Percentiles rank a stretch among this genome's conserved stretches.
Conservation (phyloP, 2,797 vertebrate species). For the Pteropus rufus region DNA sequence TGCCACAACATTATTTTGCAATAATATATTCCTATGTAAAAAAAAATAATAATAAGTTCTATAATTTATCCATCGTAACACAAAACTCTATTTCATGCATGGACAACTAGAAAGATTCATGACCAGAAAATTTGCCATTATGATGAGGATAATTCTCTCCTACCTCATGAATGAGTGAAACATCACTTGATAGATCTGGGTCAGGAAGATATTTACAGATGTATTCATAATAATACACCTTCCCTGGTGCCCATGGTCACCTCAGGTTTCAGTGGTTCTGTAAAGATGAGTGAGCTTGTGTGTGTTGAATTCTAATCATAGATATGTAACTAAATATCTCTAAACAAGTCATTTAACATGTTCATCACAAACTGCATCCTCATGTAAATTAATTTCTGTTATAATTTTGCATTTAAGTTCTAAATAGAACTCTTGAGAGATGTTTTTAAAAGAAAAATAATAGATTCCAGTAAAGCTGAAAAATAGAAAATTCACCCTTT, state of each 20-base stretch:
- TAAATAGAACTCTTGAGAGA: neutral
- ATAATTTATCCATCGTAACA: slow-evolving; percentile 22
- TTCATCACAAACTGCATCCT: neutral
- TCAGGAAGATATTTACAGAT: slow-evolving; percentile 48
- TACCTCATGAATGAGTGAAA: neutral
- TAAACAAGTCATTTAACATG: neutral
- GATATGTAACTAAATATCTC: neutral
- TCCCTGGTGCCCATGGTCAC: neutral
- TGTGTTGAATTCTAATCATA: neutral
- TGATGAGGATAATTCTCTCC: neutral
- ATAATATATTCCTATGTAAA: slow-evolving; percentile 31
- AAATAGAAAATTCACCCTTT: neutral
- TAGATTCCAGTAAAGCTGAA: neutral
- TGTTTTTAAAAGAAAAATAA: neutral
- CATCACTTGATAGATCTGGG: neutral
- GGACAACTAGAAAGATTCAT: slow-evolving; percentile 40
- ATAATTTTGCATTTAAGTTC: neutral
- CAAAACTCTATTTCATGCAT: slow-evolving; percentile 51
- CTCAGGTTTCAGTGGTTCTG: neutral
- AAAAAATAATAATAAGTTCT: neutral
- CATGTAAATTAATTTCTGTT: neutral
- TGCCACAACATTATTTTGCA: slow-evolving; percentile 56
- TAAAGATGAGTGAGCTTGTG: neutral
- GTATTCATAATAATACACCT: slow-evolving; percentile 9
- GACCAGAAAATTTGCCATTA: slow-evolving; percentile 31